These are phyloP conservation scores for Apotomis capreana DNA, from an alignment of 2,888 invertebrate species.

Conservation along the genomic window DNA sequence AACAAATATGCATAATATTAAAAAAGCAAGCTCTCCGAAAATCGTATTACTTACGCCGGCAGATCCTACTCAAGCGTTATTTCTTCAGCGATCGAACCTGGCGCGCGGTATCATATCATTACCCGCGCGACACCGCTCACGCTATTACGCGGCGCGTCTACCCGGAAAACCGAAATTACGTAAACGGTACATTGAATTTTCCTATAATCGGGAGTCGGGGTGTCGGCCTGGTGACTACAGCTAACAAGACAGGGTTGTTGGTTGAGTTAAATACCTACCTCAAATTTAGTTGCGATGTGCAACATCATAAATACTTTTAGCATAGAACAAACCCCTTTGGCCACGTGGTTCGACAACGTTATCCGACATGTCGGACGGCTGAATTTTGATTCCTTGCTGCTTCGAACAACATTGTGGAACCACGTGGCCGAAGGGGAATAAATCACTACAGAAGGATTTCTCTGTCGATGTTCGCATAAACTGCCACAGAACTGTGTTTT, in stretches of 20 bases:
- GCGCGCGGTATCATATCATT: slow-evolving; percentile 33
- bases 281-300: neutral
- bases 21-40: slow-evolving; percentile 6
- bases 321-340: too few relatives aligned
- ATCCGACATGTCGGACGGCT: too few relatives aligned
- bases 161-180: slow-evolving; percentile 80
- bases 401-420: too few relatives aligned
- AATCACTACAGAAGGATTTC: too few relatives aligned
- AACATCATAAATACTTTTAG: too few relatives aligned
- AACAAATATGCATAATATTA: neutral
- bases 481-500: too few relatives aligned
- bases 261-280: neutral
- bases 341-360: too few relatives aligned
- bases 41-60: slow-evolving; percentile 21
- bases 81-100: slow-evolving; percentile 13
- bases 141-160: slow-evolving; percentile 70
- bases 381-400: too few relatives aligned
- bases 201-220: slow-evolving; percentile 62
- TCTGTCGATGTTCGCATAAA: too few relatives aligned
- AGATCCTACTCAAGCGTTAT: slow-evolving; percentile 20
- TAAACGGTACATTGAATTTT: slow-evolving; percentile 77
- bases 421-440: too few relatives aligned
- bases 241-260: slow-evolving; percentile 12
- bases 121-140: slow-evolving; percentile 23
- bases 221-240: slow-evolving; percentile 18